These are phyloP conservation scores for Sus cebifrons DNA, from an alignment of 2,797 vertebrate genomes.

Conservation along the genomic window DNA sequence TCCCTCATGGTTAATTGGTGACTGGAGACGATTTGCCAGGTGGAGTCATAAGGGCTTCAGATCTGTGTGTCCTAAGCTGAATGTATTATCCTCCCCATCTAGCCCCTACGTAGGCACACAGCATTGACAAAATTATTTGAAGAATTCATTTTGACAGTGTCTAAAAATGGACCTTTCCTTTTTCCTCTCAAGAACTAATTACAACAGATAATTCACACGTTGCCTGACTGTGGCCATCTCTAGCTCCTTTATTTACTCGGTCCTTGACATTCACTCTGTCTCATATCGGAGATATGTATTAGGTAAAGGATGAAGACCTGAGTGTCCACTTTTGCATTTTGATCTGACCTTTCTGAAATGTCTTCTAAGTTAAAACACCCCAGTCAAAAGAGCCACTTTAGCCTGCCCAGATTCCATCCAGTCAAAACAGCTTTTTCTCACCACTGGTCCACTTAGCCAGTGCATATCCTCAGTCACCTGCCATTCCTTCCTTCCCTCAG, in stretches of 20 bases:
- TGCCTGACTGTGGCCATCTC: background rate
- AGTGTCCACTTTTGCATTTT: background rate
- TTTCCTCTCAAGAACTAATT: background rate
- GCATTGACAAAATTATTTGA: background rate
- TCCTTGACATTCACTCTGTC: background rate
- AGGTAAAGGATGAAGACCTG: background rate
- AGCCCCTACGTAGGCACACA: background rate
- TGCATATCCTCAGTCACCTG: background rate
- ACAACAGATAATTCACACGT: background rate
- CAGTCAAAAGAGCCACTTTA: background rate
- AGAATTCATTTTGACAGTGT: slow-evolving; percentile 14
- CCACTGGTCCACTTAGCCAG: background rate
- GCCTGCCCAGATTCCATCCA: background rate
- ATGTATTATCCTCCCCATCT: background rate
- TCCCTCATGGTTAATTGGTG: background rate
- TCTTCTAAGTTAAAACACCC: background rate
- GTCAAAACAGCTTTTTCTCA: background rate
- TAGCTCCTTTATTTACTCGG: background rate
- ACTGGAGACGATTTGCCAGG: background rate
- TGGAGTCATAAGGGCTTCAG: background rate
- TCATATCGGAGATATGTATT: background rate
- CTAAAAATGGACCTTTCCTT: background rate
- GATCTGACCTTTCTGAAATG: slow-evolving; percentile 1
- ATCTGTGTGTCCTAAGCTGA: background rate
- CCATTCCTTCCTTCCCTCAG: background rate